Conservation (phyloP, 2,113 vertebrate genomes). For the Macquaria australasica region DNA sequence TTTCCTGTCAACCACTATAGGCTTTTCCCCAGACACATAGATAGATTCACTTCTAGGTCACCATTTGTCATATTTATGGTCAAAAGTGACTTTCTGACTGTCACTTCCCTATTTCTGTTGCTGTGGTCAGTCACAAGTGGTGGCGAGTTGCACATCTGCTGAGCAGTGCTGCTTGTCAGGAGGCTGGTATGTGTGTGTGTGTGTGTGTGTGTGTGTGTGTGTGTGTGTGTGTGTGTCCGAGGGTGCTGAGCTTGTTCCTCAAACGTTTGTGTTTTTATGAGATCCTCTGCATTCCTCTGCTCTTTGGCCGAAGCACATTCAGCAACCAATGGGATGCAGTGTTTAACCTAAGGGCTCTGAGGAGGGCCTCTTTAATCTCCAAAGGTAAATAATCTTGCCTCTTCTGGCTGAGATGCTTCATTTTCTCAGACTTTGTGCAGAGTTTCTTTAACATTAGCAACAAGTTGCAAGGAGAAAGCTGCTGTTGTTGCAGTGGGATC, state of each 20-base stretch:
- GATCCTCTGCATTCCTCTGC: slow-evolving; percentile 73
- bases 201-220: slow-evolving; percentile 12
- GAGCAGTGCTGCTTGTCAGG: slow-evolving; percentile 49
- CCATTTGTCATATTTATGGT: background rate
- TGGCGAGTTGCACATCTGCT: slow-evolving; percentile 47
- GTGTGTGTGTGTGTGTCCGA: slow-evolving; percentile 39
- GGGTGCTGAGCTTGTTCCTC: slow-evolving; percentile 68
- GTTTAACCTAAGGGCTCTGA: slow-evolving; percentile 54
- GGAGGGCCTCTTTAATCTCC: slow-evolving; percentile 69
- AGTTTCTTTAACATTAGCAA: background rate
- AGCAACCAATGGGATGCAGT: slow-evolving; percentile 63
- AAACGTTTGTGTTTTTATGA: slow-evolving; percentile 77
- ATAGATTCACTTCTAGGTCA: background rate
- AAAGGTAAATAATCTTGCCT: slow-evolving; percentile 75
- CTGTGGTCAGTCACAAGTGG: slow-evolving; percentile 56
- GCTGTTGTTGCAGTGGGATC: background rate
- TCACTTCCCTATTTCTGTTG: slow-evolving; percentile 71
- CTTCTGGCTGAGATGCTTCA: slow-evolving; percentile 10
- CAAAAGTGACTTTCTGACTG: slow-evolving; percentile 67
- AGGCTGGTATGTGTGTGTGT: slow-evolving; percentile 43
- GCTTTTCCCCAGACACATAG: background rate
- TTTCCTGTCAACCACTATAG: slow-evolving; percentile 4
- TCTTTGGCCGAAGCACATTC: slow-evolving; percentile 52
- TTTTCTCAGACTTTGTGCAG: slow-evolving; percentile 44
- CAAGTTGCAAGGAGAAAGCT: background rate